Evolutionary conservation across 2,888 invertebrate genomes (phyloP).

Genomic region (Athripsodes cinereus): DNA sequence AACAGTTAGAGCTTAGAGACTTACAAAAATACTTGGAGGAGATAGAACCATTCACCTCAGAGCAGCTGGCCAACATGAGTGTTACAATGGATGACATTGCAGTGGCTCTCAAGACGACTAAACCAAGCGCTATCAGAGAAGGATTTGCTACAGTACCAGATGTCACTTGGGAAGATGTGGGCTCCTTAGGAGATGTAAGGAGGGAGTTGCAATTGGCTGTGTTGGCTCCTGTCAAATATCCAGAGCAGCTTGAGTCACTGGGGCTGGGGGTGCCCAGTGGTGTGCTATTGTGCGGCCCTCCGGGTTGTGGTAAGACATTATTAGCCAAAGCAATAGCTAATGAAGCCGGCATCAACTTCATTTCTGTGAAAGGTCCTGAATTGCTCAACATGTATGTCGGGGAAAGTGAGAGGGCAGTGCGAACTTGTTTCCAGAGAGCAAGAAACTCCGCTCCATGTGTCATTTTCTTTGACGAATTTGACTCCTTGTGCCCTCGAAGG

Average conservation of each 20-base stretch:
- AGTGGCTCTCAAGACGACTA: conserved; percentile 71
- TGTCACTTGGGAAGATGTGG: conserved; percentile 95
- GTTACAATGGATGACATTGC: conserved; percentile 73
- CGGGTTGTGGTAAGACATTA: conserved; percentile 94
- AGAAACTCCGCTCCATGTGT: conserved; percentile 95
- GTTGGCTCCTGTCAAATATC: conserved; percentile 84
- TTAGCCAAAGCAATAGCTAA: conserved; percentile 98
- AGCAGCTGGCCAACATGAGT: conserved; percentile 58
- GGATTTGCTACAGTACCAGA: conserved; percentile 97
- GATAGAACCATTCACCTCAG: conserved; percentile 54
- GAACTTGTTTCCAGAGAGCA: conserved; percentile 93
- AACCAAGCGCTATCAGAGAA: conserved; percentile 92
- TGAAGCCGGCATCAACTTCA: conserved; percentile 97
- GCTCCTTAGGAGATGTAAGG: conserved; percentile 81
- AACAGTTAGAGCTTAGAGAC: conserved; percentile 18
- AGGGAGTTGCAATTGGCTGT: conserved; percentile 88
- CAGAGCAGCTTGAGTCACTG: conserved; percentile 69
- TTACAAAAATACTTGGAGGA: conserved; percentile 46
- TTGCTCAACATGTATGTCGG: conserved; percentile 98
- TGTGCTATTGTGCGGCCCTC: conserved; percentile 92
- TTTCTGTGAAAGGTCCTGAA: conserved; percentile 98
- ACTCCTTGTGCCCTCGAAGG: conserved; percentile 88
- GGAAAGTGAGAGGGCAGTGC: conserved; percentile 94
- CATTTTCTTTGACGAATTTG: conserved; percentile 98
- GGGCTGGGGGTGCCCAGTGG: conserved; percentile 82